Evolutionary conservation across 2,797 vertebrate genomes (phyloP).

Genomic region (Catamblyrhynchus diadema): DNA sequence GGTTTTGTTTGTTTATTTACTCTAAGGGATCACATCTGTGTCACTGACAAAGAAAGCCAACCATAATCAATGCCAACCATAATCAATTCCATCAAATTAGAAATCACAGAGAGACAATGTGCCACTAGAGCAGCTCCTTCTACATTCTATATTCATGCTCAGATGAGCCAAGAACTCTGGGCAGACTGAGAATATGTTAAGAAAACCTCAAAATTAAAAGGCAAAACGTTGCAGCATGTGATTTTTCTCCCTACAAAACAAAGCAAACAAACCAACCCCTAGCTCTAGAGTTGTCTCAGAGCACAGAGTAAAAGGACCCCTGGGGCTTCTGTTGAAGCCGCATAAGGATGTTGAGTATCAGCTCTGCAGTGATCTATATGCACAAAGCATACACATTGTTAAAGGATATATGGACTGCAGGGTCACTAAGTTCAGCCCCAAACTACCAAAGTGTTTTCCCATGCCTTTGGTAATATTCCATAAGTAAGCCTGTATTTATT

Average conservation of each 20-base stretch:
- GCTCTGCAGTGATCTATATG: background rate
- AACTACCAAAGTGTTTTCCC: background rate
- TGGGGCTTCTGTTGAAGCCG: background rate
- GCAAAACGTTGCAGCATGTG: fast-evolving
- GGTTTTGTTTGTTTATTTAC: background rate
- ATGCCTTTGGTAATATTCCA: background rate
- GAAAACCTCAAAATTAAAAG: background rate
- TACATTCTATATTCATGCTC: background rate
- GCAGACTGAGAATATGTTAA: background rate
- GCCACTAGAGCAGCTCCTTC: background rate
- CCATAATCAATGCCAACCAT: background rate
- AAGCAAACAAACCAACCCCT: background rate
- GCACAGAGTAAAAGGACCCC: background rate
- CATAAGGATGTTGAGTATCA: background rate
- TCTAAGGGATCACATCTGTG: background rate
- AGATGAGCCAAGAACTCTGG: background rate
- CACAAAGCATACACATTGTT: background rate
- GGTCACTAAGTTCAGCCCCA: background rate
- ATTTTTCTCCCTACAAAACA: background rate
- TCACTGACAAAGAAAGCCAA: background rate
- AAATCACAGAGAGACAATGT: background rate
- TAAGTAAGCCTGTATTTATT: background rate
- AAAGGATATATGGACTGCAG: conserved; percentile 11
- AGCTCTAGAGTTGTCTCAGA: background rate
- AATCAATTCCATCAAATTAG: background rate